phyloP scores from a whole-genome alignment of 2,888 invertebrate species.

The Leptopilina syphax region DNA sequence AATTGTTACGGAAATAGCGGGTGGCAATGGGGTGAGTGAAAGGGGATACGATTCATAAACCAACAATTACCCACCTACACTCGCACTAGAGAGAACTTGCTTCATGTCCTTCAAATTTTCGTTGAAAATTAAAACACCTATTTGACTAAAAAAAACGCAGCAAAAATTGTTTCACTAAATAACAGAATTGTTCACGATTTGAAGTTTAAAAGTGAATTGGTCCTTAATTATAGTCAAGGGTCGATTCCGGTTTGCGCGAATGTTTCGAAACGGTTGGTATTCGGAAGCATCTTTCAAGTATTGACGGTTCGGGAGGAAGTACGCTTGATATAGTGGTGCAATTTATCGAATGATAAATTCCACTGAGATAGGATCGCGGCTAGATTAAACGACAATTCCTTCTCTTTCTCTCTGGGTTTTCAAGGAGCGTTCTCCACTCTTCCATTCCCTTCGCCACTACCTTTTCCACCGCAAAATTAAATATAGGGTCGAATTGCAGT shows the following conservation, averaged over 20 bases:
- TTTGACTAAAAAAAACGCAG: too few species aligned
- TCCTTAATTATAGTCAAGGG: conserved; percentile 54
- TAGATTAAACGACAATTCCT: conserved; percentile 75
- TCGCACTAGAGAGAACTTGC: conserved; percentile 46
- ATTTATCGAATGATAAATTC: conserved; percentile 77
- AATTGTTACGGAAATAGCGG: conserved; percentile 70
- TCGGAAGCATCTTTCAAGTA: conserved; percentile 63
- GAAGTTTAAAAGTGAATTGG: too few species aligned
- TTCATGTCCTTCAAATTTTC: conserved; percentile 44
- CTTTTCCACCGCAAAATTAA: conserved; percentile 69
- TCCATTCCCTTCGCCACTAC: conserved; percentile 36
- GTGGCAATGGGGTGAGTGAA: conserved; percentile 52
- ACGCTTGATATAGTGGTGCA: conserved; percentile 68
- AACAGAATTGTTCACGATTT: neutral
- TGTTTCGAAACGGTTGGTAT: conserved; percentile 45
- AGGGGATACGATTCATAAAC: conserved; percentile 74
- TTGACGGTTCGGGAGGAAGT: conserved; percentile 65
- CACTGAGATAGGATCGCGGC: conserved; percentile 74
- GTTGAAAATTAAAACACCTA: too few species aligned
- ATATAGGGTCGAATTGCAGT: conserved; percentile 74
- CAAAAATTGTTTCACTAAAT: neutral
- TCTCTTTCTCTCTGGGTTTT: conserved; percentile 53
- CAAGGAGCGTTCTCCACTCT: conserved; percentile 49
- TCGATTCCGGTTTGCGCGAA: conserved; percentile 48
- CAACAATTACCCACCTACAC: conserved; percentile 71